phyloP scores from a whole-genome alignment of 1,140 invertebrate species.

The Eurosta solidaginis region DNA sequence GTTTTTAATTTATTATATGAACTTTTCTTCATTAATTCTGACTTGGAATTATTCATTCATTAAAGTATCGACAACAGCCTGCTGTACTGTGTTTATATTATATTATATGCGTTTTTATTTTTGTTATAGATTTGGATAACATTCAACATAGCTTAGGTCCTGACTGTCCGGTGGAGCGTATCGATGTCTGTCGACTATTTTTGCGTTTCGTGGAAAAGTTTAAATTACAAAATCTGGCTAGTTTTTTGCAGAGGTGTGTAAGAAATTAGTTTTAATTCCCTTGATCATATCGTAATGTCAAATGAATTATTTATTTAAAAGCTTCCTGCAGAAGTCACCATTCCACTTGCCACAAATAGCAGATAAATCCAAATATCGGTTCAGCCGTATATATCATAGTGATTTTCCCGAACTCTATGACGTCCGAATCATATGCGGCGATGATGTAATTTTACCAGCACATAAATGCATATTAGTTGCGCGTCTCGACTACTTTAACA shows the following conservation, averaged over 20 bases:
- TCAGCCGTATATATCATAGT: slow-evolving; percentile 41
- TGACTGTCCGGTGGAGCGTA: slow-evolving; percentile 35
- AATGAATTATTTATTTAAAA: neutral
- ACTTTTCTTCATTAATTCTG: neutral
- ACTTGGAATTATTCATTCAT: too few relatives aligned
- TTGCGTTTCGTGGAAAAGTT: slow-evolving; percentile 41
- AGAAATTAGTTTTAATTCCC: neutral
- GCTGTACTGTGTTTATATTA: too few relatives aligned
- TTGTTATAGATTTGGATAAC: slow-evolving; percentile 47
- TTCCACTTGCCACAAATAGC: slow-evolving; percentile 29
- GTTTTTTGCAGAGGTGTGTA: slow-evolving; percentile 34
- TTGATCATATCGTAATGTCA: too few relatives aligned
- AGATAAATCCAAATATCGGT: slow-evolving; percentile 37
- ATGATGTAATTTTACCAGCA: slow-evolving; percentile 64
- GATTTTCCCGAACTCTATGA: slow-evolving; percentile 66
- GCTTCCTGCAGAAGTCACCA: slow-evolving; percentile 27
- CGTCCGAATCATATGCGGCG: slow-evolving; percentile 63
- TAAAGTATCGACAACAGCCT: too few relatives aligned
- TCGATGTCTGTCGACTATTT: slow-evolving; percentile 43
- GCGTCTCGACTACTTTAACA: slow-evolving; percentile 73
- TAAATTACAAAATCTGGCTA: slow-evolving; percentile 39
- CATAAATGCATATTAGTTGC: slow-evolving; percentile 74
- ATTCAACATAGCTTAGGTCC: slow-evolving; percentile 50
- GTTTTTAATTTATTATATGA: too few relatives aligned
- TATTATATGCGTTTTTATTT: too few relatives aligned